Base-by-base conservation (phyloP, 2,888 invertebrate genomes). In the Lumbricus terrestris region DNA sequence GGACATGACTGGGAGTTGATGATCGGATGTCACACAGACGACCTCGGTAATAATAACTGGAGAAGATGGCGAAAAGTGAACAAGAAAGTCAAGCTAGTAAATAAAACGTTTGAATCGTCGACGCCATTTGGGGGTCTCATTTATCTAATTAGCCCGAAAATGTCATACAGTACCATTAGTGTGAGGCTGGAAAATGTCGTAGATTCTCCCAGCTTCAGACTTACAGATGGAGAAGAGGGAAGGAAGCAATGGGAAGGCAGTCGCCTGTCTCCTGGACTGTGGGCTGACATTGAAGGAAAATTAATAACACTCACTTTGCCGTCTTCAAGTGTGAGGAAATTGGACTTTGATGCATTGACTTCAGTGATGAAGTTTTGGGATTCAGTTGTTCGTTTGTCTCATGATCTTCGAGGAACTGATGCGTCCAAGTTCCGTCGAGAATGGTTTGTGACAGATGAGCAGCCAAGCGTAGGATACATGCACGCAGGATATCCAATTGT, bases 311-410 rank as follows among this genome's bases (percentile, higher is more conserved):
- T n/a, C n/a, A n/a, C n/a, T n/a, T n/a, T n/a, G n/a, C n/a, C n/a
- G n/a, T n/a, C n/a, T n/a, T n/a, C n/a, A n/a, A n/a, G n/a, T n/a
- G n/a, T n/a, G n/a, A n/a, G n/a, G n/a, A n/a, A n/a, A n/a, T n/a
- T n/a, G n/a, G n/a, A n/a, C n/a, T n/a, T n/a, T n/a, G n/a, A n/a
- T n/a, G n/a, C n/a, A n/a, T n/a, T n/a, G 29, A 89, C 42, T 18
- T 16, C 37, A 15, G 90, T 88, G 16, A 42, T 93, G 69, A 54
- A 89, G 83, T 88, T 91, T 69, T 93, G 93, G 92, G 93, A 93
- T 85, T n/a, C 37, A 16, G 90, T 93, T 38, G 90, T 92, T 20
- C 47, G 88, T 16, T 88, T 91, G 15, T 92, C 93, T 90, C 91
- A 91, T 42, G 91, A 92, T 37, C 89, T 93, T 85, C 90, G 91